phyloP scores from a whole-genome alignment of 1,140 invertebrate species.

The Leptopilina boulardi region DNA sequence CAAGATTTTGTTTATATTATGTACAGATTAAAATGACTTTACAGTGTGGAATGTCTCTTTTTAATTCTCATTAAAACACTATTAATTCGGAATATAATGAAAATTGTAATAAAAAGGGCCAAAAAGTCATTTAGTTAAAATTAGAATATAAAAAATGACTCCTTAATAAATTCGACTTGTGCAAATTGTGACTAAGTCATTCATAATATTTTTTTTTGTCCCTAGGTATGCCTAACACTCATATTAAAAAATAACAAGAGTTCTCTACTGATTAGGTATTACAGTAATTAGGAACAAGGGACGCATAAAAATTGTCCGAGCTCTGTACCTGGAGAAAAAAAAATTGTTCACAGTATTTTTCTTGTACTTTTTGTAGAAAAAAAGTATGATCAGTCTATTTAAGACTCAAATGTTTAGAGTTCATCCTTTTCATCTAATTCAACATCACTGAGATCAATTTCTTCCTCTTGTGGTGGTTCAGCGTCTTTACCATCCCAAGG shows the following conservation, averaged over 20 bases:
- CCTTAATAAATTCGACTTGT: too few species aligned
- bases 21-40: constrained; percentile 5
- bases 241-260: constrained; percentile 2
- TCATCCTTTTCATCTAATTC: constrained; percentile 92
- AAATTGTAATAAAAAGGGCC: too few species aligned
- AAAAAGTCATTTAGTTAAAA: too few species aligned
- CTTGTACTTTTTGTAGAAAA: background rate
- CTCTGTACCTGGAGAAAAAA: background rate
- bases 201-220: background rate
- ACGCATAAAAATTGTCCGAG: background rate
- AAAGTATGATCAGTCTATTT: background rate
- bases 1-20: background rate
- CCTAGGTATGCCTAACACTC: background rate
- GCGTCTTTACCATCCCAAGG: constrained; percentile 99
- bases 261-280: background rate
- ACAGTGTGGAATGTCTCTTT: background rate
- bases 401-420: constrained; percentile 77
- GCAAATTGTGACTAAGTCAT: too few species aligned
- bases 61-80: too few species aligned
- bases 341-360: background rate
- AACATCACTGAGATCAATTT: constrained; percentile 94
- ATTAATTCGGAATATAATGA: too few species aligned
- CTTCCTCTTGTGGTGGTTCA: constrained; percentile 91
- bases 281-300: background rate
- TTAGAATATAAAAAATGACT: background rate